A percentile compares a stretch with the other conserved stretches of the same genome.
These are phyloP conservation scores for Stictocephala bisonia DNA, from an alignment of 2,888 invertebrate genomes.

Conservation along the genomic window DNA sequence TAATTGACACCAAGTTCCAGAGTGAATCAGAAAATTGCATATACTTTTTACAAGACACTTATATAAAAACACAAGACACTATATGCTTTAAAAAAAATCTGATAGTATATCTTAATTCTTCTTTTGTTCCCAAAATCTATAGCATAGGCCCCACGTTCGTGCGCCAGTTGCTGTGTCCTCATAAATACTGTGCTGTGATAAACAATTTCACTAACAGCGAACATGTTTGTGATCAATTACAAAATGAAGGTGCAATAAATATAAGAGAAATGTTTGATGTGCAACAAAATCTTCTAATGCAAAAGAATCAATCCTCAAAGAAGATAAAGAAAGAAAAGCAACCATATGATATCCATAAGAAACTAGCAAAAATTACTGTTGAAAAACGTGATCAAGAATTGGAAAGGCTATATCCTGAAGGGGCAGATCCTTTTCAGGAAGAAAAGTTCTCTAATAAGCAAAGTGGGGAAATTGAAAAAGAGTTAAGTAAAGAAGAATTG, in stretches of 20 bases:
- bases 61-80: too few relatives aligned
- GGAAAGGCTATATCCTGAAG: constrained; percentile 61
- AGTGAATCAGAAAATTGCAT: too few relatives aligned
- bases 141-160: too few relatives aligned
- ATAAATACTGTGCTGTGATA: constrained; percentile 91
- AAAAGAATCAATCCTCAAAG: constrained; percentile 59
- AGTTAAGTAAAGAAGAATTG: constrained; percentile 15
- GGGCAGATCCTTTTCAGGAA: constrained; percentile 50
- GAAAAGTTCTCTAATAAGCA: too few relatives aligned
- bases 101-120: too few relatives aligned
- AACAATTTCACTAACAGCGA: constrained; percentile 87
- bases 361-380: constrained; percentile 58
- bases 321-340: constrained; percentile 62
- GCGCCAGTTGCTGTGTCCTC: constrained; percentile 79
- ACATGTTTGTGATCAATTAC: constrained; percentile 70
- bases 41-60: too few relatives aligned
- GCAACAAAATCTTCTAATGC: constrained; percentile 63
- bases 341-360: constrained; percentile 60
- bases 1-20: too few relatives aligned
- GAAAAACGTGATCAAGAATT: constrained; percentile 60
- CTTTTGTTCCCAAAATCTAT: too few relatives aligned
- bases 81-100: too few relatives aligned
- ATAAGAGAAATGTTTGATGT: constrained; percentile 68
- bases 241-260: constrained; percentile 72
- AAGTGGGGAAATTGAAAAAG: too few relatives aligned